Percentiles rank a stretch among this genome's conserved stretches.
Conservation (phyloP, 2,797 vertebrate species). For the Sciurus carolinensis region DNA sequence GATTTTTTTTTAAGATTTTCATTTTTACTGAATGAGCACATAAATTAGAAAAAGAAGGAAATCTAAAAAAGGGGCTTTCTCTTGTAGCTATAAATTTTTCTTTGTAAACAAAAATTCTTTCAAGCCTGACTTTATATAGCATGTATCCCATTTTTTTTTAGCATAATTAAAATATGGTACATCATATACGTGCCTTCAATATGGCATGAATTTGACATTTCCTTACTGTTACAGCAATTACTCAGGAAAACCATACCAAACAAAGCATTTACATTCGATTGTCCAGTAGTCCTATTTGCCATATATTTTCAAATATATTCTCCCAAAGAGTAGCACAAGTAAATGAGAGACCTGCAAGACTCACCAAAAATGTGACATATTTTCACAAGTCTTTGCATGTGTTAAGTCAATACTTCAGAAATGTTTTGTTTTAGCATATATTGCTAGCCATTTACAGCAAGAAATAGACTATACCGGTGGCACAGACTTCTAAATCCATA, state of each 20-base stretch:
- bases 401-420: not conserved
- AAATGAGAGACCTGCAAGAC: not conserved
- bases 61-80: not conserved
- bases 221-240: not conserved
- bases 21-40: not conserved
- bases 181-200: not conserved
- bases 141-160: not conserved
- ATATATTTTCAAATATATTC: not conserved
- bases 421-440: not conserved
- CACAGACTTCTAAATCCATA: not conserved
- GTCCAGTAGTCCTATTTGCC: not conserved
- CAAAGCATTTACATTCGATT: not conserved
- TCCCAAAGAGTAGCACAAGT: not conserved
- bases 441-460: not conserved
- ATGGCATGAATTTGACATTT: not conserved
- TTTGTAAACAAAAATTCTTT: not conserved
- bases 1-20: conserved; percentile 24
- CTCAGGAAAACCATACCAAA: not conserved
- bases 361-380: not conserved
- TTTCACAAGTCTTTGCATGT: not conserved
- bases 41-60: not conserved
- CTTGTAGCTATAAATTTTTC: not conserved
- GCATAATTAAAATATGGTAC: not conserved
- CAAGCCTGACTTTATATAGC: not conserved
- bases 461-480: not conserved